Evolutionary conservation across 2,888 invertebrate genomes (phyloP).

Genomic region (Empis livida): DNA sequence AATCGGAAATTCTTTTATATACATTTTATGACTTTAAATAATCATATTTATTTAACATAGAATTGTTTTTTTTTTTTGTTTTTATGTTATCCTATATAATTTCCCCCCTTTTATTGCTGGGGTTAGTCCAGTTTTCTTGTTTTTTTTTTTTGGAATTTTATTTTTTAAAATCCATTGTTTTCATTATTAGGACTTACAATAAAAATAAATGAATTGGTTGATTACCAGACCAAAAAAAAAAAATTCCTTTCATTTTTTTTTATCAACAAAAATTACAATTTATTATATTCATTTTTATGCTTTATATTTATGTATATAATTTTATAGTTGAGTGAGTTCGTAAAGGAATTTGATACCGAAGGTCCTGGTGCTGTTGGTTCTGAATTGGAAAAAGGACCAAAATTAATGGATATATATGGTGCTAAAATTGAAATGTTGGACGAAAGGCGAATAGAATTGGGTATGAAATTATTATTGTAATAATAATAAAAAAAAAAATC

Average conservation of each 20-base stretch:
- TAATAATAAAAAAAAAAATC: not conserved
- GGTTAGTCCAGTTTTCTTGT: constrained; percentile 9
- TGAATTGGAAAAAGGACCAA: constrained; percentile 59
- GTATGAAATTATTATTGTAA: constrained; percentile 13
- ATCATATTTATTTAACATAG: no score
- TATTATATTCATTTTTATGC: no score
- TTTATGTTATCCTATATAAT: constrained; percentile 24
- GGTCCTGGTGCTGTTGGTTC: constrained; percentile 72
- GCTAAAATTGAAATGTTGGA: constrained; percentile 54
- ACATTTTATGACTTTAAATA: no score
- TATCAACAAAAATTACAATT: no score
- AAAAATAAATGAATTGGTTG: no score
- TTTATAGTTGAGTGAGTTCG: constrained; percentile 41
- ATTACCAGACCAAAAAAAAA: no score
- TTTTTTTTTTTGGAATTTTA: constrained; percentile 3
- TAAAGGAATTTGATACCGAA: constrained; percentile 54
- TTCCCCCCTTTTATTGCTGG: constrained; percentile 11
- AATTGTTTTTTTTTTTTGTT: constrained; percentile 12
- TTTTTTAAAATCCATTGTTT: not conserved
- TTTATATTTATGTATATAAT: no score
- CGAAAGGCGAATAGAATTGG: constrained; percentile 40
- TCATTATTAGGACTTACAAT: not conserved
- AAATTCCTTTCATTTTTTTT: no score
- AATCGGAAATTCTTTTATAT: not conserved
- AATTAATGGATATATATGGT: constrained; percentile 46